Evolutionary conservation across 2,888 invertebrate genomes (phyloP), one percentile per base, ranked within the genome.

Genomic region (Protophormia terraenovae): DNA sequence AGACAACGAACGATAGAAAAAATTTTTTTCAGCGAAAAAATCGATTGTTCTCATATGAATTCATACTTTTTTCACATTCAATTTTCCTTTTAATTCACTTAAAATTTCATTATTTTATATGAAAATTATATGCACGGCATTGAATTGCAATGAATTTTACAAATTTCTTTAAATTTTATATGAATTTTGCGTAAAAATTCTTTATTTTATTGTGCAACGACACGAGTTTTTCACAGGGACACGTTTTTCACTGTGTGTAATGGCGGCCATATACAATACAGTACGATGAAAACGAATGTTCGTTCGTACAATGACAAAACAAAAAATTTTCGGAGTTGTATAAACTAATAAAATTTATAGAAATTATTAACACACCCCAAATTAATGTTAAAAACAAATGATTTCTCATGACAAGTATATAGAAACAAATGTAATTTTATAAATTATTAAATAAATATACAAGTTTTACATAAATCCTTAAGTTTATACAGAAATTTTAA

Each of bases 221-320:
- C 89, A 89, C 89, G 88, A 89, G 90, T 90, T 92, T 91, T 91
- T 92, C 91, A 90, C 89, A 91, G 90, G 91, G 91, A 90, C 92
- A 92, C 92, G 92, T 92, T 92, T 89, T 92, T 91, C 90, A 92
- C 92, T 92, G 89, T 89, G 83, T 88, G 89, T 87, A 92, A 92
- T 92, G 92, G 91, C 91, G 91, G 90, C 89, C 90, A 82, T 73
- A 82, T 47, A 82, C n/a, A n/a, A n/a, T 77, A 67, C 72, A 82
- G 41, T 78, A 85, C 69, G 67, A n/a, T n/a, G n/a, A 85, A 69
- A 71, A 71, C 81, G 81, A 89, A 88, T 89, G 88, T 89, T 88
- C 88, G 89, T 85, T 89, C 89, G 88, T 58, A 84, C 85, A 84
- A 87, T 82, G 85, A 85, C 85, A 82, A 66, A 75, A 85, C 85